phyloP scores from a whole-genome alignment of 1,140 invertebrate genomes.

The Asbolus verrucosus region DNA sequence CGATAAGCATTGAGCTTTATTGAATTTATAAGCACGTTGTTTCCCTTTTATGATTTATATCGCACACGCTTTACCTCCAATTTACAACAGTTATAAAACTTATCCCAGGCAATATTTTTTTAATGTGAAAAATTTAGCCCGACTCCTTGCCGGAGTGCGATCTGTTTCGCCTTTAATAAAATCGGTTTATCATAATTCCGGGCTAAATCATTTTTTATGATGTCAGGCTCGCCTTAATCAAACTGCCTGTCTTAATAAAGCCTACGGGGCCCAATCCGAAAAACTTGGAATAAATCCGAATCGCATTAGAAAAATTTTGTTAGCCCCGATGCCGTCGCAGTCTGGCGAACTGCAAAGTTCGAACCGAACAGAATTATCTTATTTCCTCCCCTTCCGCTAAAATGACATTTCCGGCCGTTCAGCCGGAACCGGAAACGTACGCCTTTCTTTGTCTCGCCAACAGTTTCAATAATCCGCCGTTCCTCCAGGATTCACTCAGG shows the following conservation, averaged over 20 bases:
- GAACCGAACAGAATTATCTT: constrained; percentile 52
- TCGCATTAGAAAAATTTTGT: constrained; percentile 33
- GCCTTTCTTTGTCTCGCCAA: constrained; percentile 53
- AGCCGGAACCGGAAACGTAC: constrained; percentile 54
- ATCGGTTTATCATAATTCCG: constrained; percentile 11
- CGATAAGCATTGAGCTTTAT: constrained; percentile 44
- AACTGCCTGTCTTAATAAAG: constrained; percentile 36
- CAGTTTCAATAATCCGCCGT: constrained; percentile 50
- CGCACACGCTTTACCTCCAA: constrained; percentile 7
- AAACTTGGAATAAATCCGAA: background rate
- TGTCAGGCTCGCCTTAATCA: background rate
- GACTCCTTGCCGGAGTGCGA: too few relatives aligned
- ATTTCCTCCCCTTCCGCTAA: constrained; percentile 55
- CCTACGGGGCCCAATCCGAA: background rate
- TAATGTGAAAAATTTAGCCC: too few relatives aligned
- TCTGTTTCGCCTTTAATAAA: constrained; percentile 25
- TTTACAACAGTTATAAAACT: constrained; percentile 9
- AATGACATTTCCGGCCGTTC: constrained; percentile 57
- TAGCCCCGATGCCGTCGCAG: constrained; percentile 16
- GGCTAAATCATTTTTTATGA: constrained; percentile 32
- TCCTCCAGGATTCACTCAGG: constrained; percentile 20
- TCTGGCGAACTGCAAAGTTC: constrained; percentile 45
- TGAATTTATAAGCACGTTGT: constrained; percentile 44
- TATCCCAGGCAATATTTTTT: background rate
- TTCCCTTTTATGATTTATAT: constrained; percentile 40